phyloP scores from a whole-genome alignment of 2,113 vertebrate species.

The Odontophorus gujanensis region DNA sequence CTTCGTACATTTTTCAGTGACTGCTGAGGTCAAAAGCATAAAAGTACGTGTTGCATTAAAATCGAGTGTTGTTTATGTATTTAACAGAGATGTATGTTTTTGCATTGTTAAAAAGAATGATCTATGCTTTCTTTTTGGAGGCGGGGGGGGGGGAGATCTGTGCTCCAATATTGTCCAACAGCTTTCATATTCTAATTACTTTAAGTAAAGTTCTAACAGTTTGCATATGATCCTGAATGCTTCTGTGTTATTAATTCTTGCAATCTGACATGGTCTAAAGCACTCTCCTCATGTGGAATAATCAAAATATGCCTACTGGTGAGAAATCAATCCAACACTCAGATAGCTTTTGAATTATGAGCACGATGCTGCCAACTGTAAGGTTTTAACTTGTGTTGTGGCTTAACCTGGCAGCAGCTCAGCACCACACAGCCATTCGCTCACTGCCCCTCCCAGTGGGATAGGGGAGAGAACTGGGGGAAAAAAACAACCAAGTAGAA shows the following conservation, averaged over 20 bases:
- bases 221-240: conserved; percentile 37
- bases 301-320: background rate
- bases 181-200: conserved; percentile 67
- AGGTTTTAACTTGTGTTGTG: background rate
- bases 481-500: background rate
- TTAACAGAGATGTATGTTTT: conserved; percentile 42
- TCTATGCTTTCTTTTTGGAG: conserved; percentile 1
- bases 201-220: conserved; percentile 71
- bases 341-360: background rate
- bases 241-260: conserved; percentile 49
- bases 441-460: background rate
- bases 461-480: background rate
- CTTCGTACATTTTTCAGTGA: conserved; percentile 41
- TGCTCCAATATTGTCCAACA: conserved; percentile 43
- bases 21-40: conserved; percentile 6
- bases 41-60: conserved; percentile 8
- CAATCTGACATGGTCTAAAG: background rate
- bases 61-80: conserved; percentile 35
- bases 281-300: background rate
- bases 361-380: background rate
- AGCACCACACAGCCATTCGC: background rate
- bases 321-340: background rate
- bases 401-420: background rate
- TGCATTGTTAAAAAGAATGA: conserved; percentile 41
- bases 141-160: background rate